Evolutionary conservation across 2,888 invertebrate genomes (phyloP), one percentile per base, ranked within the genome.

Genomic region (Ophion costatus): DNA sequence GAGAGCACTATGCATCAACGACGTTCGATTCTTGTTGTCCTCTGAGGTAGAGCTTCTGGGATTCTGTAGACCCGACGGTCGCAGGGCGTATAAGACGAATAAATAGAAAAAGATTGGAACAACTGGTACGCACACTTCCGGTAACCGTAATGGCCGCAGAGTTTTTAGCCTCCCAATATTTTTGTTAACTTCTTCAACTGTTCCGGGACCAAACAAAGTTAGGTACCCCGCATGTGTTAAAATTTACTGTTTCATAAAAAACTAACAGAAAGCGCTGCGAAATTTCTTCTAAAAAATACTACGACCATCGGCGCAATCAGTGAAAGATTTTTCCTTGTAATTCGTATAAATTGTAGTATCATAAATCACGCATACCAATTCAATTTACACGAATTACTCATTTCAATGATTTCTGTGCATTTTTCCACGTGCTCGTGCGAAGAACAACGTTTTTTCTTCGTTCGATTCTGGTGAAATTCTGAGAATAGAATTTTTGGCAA

Each of bases 1-100:
- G 38, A 22, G 38, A 22, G 66, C 73, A 75, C 45, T 74, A 63
- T 42, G 11, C 20, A n/a, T 29, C 57, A 57, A 76, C 38, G 24
- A 59, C n/a, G 20, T 42, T 61, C 71, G 84, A 85, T 67, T 63
- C 77, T 74, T 69, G 51, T 79, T 85, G 79, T 71, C 81, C 74
- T 84, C 84, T 91, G 92, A 93, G 92, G 92, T 93, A 93, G 93
- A 91, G 88, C 87, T 90, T 88, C 87, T 87, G 88, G 88, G 88
- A 91, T 88, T 90, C 89, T 89, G 88, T 45, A 14, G 59, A 73
- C 61, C 20, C 61, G 38, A 57, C 56, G 70, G 24, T 38, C 0
- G 24, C 3, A 10, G 7, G 57, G n/a, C 10, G 20, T 24, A 29
- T 38, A 33, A 74, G 29, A 61, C 38, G 38, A 56, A 33, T 66